Evolutionary conservation across 2,888 invertebrate genomes (phyloP), one percentile per base, ranked within the genome.

Genomic region (Pasiphila rectangulata): DNA sequence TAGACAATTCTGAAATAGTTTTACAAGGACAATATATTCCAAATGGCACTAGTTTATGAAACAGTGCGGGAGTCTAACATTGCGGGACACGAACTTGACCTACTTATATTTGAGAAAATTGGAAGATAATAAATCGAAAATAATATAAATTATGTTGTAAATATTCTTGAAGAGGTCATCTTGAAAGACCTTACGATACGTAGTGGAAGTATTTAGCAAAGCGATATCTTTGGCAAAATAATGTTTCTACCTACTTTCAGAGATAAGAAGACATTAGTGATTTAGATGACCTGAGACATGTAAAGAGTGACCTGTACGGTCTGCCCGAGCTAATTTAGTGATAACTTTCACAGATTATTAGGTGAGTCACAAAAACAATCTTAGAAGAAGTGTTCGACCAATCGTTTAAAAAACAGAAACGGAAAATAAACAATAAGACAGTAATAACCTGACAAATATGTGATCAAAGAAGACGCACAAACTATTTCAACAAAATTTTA

Each of bases 271-370:
- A 32, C 19, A 44, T 49, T 49, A 50, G 49, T 34, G 29, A 45
- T 32, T 32, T 45, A 45, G 32, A 45, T 50, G 50, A 45, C 49
- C 49, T 45, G 37, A 35, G 25, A 32, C 29, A 24, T 45, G 50
- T 45, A 41, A 36, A 13, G 25, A n/a, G 24, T 37, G 49, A 50
- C 45, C 45, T 37, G 16, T 12, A 17, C 13, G 30, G 19, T 32
- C 32, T 32, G 4, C 17, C 15, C 15, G 7, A 23, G 32, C 36
- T 4, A 4, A 17, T 34, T 40, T 41, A 4, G 16, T 25, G 42
- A 48, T 48, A 34, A 39, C 16, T 43, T 42, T 38, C 38, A 34
- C 42, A 32, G 32, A 32, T 17, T 30, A 38, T 34, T 37, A 17
- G 32, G 10, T 39, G 21, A 39, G 23, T 44, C 24, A 39, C 10